These are phyloP conservation scores for Drosophila nannoptera DNA, from an alignment of 1,140 invertebrate species.

Conservation along the genomic window DNA sequence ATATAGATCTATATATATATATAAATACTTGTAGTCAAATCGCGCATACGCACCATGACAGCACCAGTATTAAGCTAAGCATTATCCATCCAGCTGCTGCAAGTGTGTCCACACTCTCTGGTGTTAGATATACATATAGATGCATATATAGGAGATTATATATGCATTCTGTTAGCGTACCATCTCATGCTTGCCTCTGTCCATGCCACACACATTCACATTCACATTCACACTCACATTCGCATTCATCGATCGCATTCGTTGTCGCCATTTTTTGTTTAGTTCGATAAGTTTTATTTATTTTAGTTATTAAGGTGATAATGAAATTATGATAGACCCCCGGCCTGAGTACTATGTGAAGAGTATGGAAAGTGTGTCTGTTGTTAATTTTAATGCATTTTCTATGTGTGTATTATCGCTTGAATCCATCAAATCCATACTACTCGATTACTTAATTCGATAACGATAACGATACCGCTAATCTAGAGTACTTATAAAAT, in stretches of 20 bases:
- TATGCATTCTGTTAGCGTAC: slow-evolving; percentile 13
- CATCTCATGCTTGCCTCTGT: slow-evolving; percentile 22
- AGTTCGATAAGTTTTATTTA: slow-evolving; percentile 68
- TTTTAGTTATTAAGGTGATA: slow-evolving; percentile 53
- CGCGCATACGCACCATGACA: slow-evolving; percentile 39
- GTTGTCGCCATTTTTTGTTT: slow-evolving; percentile 67
- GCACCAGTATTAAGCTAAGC: slow-evolving; percentile 53
- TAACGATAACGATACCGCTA: slow-evolving; percentile 20
- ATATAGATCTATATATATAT: background rate
- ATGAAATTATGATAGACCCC: slow-evolving; percentile 20
- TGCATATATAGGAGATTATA: slow-evolving; percentile 14
- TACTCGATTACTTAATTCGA: slow-evolving; percentile 28
- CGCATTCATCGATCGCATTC: slow-evolving; percentile 34
- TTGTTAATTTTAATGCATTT: slow-evolving; percentile 30
- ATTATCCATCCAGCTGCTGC: slow-evolving; percentile 20
- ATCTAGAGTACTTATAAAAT: slow-evolving; percentile 24
- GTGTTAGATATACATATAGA: slow-evolving; percentile 5
- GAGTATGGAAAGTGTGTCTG: slow-evolving; percentile 57
- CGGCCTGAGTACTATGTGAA: slow-evolving; percentile 38
- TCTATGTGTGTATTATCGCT: slow-evolving; percentile 61
- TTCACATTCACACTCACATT: background rate
- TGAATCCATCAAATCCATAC: slow-evolving; percentile 35
- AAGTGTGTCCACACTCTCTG: slow-evolving; percentile 15
- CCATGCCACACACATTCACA: background rate
- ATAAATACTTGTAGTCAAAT: slow-evolving; percentile 24